These are phyloP conservation scores for Phacellophora camtschatica DNA, from an alignment of 30 jellyfish, hydroid and myxozoan species.

Conservation along the genomic window DNA sequence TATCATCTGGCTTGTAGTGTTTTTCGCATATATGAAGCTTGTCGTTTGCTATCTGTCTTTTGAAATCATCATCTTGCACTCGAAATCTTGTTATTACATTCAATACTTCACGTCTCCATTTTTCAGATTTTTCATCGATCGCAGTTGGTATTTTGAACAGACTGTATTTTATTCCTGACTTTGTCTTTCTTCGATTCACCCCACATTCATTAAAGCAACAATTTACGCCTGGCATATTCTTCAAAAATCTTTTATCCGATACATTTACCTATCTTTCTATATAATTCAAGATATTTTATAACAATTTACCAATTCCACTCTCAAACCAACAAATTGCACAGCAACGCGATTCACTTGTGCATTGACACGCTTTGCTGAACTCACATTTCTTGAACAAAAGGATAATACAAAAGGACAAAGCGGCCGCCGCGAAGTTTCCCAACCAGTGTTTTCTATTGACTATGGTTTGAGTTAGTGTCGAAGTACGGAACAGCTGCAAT, in stretches of 20 bases:
- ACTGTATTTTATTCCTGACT: conserved; percentile 7
- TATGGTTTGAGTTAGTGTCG: neutral
- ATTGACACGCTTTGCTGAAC: conserved; percentile 25
- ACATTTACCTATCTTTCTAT: neutral
- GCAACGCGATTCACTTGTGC: neutral
- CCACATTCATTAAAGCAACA: conserved; percentile 16
- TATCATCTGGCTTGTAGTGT: neutral
- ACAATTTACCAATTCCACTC: neutral
- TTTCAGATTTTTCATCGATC: neutral
- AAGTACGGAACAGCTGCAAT: no score
- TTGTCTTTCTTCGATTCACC: conserved; percentile 7
- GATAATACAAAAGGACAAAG: conserved; percentile 15
- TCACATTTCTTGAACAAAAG: conserved; percentile 6
- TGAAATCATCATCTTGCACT: conserved; percentile 6
- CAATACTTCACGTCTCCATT: conserved; percentile 8
- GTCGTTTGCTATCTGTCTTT: neutral
- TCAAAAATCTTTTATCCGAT: neutral
- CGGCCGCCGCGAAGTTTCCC: conserved; percentile 14
- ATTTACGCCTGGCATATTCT: conserved; percentile 2
- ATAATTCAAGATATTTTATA: neutral
- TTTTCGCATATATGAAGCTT: conserved; percentile 3
- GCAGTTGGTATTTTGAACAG: conserved; percentile 22
- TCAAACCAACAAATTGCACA: neutral
- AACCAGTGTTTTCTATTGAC: conserved; percentile 12
- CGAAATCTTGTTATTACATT: neutral